Evolutionary conservation across 2,113 vertebrate species (phyloP).

Genomic region (Eubucco bourcierii): DNA sequence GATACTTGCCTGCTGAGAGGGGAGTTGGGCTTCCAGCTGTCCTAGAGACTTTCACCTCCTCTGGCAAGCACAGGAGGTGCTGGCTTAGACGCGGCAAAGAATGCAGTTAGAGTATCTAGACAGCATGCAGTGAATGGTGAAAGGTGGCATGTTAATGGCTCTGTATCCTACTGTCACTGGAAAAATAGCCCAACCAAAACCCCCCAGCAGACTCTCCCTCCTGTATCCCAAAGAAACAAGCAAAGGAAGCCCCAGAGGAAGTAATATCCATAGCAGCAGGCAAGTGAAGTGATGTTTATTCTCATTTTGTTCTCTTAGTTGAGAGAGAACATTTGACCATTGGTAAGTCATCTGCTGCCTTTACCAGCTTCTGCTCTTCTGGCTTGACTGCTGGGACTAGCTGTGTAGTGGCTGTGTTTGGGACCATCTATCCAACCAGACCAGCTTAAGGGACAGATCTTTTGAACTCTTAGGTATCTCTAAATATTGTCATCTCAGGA

Average conservation of each 20-base stretch:
- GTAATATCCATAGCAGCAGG: neutral
- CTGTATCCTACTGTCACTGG: conserved; percentile 19
- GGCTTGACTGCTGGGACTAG: neutral
- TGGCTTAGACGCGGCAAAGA: neutral
- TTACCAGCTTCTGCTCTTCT: neutral
- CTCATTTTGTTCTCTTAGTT: neutral
- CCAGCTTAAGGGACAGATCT: neutral
- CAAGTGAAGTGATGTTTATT: neutral
- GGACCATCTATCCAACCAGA: neutral
- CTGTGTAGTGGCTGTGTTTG: neutral
- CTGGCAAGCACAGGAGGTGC: conserved; percentile 19
- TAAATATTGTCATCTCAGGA: neutral
- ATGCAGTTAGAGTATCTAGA: conserved; percentile 48
- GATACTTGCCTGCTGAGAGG: conserved; percentile 1
- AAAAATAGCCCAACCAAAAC: neutral
- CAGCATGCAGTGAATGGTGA: neutral
- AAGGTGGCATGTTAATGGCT: conserved; percentile 45
- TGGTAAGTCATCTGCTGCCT: too few relatives aligned
- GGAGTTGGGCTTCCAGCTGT: conserved; percentile 1
- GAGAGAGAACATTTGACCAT: neutral
- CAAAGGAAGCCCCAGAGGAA: neutral
- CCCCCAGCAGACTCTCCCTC: neutral
- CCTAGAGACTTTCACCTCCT: neutral
- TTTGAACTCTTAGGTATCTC: neutral
- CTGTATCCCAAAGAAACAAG: neutral